phyloP scores from a whole-genome alignment of 2,113 vertebrate genomes.

The Dipodomys spectabilis region DNA sequence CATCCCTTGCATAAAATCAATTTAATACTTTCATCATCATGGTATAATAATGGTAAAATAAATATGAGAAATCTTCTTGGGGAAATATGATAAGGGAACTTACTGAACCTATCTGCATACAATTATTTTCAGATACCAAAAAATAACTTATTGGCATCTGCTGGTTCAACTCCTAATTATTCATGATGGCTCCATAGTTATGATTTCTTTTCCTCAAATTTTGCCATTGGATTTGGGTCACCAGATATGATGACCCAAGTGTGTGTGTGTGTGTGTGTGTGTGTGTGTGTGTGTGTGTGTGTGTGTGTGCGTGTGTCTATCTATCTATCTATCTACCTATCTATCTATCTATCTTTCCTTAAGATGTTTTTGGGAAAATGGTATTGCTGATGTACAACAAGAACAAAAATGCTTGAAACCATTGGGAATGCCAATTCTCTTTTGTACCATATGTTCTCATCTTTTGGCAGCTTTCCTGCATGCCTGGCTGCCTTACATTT shows the following conservation, averaged over 20 bases:
- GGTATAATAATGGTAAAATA: background rate
- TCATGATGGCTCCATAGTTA: background rate
- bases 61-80: background rate
- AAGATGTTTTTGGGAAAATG: background rate
- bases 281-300: background rate
- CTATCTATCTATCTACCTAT: no score
- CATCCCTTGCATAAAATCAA: background rate
- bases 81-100: background rate
- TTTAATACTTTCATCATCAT: background rate
- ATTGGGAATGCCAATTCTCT: background rate
- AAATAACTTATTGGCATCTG: background rate
- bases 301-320: background rate
- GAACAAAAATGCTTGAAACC: background rate
- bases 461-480: background rate
- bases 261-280: background rate
- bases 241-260: no score
- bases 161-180: background rate
- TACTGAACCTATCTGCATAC: accelerated
- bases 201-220: background rate
- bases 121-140: background rate
- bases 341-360: background rate
- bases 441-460: background rate
- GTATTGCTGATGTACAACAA: background rate
- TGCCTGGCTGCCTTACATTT: background rate
- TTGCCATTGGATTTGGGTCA: no score